A percentile compares a stretch with the other conserved stretches of the same genome.
Conservation (phyloP, 1,140 invertebrate genomes). For the Aleiodes sp. region DNA sequence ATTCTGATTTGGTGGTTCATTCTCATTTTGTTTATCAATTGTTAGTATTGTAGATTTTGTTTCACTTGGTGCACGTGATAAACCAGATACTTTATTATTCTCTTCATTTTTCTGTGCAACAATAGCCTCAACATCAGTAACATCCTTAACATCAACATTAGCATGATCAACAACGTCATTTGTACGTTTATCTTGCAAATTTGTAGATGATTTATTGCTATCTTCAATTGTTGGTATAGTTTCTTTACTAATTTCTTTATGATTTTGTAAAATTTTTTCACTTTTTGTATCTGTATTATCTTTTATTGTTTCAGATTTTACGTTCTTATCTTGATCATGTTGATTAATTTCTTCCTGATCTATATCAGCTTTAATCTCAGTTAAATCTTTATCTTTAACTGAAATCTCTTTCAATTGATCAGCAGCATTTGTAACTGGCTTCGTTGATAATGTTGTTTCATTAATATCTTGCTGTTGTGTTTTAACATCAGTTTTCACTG, state of each 20-base stretch:
- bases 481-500: conserved; percentile 42
- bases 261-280: conserved; percentile 15
- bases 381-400: conserved; percentile 9
- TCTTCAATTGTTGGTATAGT: conserved; percentile 44
- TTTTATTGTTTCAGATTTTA: not conserved
- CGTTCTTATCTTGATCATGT: not conserved
- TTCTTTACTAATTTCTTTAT: conserved; percentile 43
- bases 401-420: conserved; percentile 12
- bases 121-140: conserved; percentile 53
- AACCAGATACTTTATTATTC: conserved; percentile 60
- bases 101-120: conserved; percentile 67
- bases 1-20: conserved; percentile 34
- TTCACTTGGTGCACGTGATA: conserved; percentile 33
- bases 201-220: conserved; percentile 34
- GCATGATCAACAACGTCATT: conserved; percentile 60
- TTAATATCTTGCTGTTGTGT: conserved; percentile 23
- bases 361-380: not conserved
- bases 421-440: not conserved
- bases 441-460: not conserved
- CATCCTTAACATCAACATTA: conserved; percentile 38
- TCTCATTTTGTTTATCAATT: conserved; percentile 46
- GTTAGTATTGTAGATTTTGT: conserved; percentile 31
- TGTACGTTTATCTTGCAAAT: conserved; percentile 38
- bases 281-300: not conserved
- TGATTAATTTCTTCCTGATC: not conserved